Conservation (phyloP, 2,113 vertebrate species). For the Genyomyrus donnyi region DNA sequence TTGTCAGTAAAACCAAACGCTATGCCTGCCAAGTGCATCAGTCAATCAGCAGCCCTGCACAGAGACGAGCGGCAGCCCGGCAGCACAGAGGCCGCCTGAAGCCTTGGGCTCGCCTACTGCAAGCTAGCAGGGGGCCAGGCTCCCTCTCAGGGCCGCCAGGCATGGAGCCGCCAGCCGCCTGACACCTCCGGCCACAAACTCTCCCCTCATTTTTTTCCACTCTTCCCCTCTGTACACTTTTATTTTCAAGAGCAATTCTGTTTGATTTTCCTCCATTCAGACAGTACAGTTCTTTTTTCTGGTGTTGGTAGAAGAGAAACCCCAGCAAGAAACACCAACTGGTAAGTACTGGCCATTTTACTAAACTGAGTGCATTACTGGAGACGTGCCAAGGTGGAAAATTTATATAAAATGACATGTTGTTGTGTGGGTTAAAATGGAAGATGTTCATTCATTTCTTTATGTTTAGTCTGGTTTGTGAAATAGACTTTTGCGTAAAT, state of each 20-base stretch:
- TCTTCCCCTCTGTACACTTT: background rate
- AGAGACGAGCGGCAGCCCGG: background rate
- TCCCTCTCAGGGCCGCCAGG: background rate
- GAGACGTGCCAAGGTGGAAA: background rate
- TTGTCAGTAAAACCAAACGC: conserved; percentile 20
- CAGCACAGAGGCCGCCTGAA: conserved; percentile 7
- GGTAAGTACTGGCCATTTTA: conserved; percentile 11
- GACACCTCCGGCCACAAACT: background rate
- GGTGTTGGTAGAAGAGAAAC: background rate
- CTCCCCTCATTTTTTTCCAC: background rate
- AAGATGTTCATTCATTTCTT: background rate
- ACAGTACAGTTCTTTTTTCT: background rate
- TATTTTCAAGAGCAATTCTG: conserved; percentile 8
- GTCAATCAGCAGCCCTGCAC: conserved; percentile 5
- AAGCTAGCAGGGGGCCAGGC: background rate
- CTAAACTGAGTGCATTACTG: background rate
- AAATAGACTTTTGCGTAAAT: background rate
- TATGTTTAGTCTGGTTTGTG: background rate
- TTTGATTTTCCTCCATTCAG: background rate
- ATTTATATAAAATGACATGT: background rate
- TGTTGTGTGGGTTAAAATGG: background rate
- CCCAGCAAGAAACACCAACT: background rate
- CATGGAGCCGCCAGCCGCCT: background rate
- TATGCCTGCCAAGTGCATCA: conserved; percentile 19
- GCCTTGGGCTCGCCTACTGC: conserved; percentile 10